phyloP scores from a whole-genome alignment of 2,797 vertebrate genomes.

The Sebastes diploproa region DNA sequence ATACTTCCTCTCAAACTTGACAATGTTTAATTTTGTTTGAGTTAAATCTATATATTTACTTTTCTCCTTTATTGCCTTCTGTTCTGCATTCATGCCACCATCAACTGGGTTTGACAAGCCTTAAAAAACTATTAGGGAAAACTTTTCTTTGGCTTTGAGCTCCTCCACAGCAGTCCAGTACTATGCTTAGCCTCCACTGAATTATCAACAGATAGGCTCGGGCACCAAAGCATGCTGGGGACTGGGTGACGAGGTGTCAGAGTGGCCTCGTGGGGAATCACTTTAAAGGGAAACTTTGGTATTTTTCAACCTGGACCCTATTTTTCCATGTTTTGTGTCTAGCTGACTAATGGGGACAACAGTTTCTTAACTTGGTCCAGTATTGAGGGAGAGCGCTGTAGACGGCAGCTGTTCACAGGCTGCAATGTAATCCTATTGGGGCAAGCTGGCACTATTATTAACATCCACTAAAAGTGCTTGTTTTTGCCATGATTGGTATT shows the following conservation, averaged over 20 bases:
- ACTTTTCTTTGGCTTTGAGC: conserved; percentile 14
- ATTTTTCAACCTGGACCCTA: not conserved
- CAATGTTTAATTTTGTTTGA: conserved; percentile 18
- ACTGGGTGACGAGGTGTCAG: not conserved
- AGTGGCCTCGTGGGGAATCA: not conserved
- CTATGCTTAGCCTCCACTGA: not conserved
- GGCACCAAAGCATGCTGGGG: not conserved
- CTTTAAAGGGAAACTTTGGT: not conserved
- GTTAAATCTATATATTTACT: conserved; percentile 4
- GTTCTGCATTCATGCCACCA: not conserved
- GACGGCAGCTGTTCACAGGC: not conserved
- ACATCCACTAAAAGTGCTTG: not conserved
- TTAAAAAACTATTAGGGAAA: not conserved
- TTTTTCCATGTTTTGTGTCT: not conserved
- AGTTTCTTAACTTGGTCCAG: not conserved
- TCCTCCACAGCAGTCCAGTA: not conserved
- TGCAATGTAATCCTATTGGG: not conserved
- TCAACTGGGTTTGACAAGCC: not conserved
- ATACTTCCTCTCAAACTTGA: conserved; percentile 16
- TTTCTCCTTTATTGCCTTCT: not conserved
- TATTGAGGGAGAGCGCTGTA: not conserved
- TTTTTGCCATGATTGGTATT: not conserved
- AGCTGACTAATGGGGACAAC: not conserved
- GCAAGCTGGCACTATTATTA: not conserved
- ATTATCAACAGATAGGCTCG: not conserved